These are phyloP conservation scores for Drosophila mettleri DNA, from an alignment of 2,888 invertebrate genomes.

Conservation along the genomic window DNA sequence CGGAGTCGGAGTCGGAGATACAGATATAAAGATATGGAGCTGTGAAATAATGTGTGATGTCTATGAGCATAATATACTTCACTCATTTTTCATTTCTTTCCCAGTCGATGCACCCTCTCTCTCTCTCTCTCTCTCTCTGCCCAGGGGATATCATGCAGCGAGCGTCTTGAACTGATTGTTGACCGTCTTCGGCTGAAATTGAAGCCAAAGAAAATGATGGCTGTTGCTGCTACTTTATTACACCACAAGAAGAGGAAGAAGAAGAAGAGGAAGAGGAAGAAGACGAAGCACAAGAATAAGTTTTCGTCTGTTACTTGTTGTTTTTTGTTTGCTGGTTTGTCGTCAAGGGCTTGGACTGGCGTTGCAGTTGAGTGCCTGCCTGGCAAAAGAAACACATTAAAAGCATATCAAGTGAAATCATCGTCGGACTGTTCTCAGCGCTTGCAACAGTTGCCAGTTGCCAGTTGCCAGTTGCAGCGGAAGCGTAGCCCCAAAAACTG, in stretches of 20 bases:
- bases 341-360: constrained; percentile 52
- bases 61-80: constrained; percentile 64
- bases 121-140: neutral
- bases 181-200: constrained; percentile 67
- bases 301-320: constrained; percentile 10
- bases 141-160: constrained; percentile 21
- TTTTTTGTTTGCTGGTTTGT: constrained; percentile 42
- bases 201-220: constrained; percentile 70
- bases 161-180: constrained; percentile 53
- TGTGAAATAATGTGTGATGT: constrained; percentile 77
- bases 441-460: constrained; percentile 35
- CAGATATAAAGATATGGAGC: constrained; percentile 36
- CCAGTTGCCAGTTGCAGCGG: constrained; percentile 31
- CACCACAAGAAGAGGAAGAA: constrained; percentile 45
- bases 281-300: constrained; percentile 27
- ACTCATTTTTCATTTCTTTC: constrained; percentile 32
- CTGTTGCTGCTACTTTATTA: constrained; percentile 69
- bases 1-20: constrained; percentile 7
- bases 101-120: neutral
- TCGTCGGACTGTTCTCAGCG: constrained; percentile 64
- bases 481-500: constrained; percentile 49
- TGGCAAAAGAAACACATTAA: constrained; percentile 77
- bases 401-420: constrained; percentile 77
- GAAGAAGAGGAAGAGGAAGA: neutral
- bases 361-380: constrained; percentile 78